These are phyloP conservation scores for Ptiloglossa arizonensis DNA, from an alignment of 1,140 invertebrate genomes.

Conservation along the genomic window DNA sequence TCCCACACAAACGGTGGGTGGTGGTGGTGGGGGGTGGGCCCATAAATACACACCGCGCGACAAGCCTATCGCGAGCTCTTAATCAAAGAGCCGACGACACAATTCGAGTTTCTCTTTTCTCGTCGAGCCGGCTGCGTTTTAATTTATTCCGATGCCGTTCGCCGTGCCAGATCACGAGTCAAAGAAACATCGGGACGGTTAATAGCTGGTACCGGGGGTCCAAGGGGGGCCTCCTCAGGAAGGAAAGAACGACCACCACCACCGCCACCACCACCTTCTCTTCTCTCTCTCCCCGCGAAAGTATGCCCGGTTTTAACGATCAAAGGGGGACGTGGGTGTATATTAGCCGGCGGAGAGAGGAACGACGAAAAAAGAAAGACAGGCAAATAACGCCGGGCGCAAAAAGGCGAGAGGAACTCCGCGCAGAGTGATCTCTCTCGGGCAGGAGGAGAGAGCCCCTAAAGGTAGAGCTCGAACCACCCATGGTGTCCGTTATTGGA, in stretches of 20 bases:
- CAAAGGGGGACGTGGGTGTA: slow-evolving; percentile 68
- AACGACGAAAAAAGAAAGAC: slow-evolving; percentile 51
- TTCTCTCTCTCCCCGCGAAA: slow-evolving; percentile 41
- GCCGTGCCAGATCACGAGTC: slow-evolving; percentile 55
- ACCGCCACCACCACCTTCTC: no score
- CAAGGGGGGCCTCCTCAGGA: slow-evolving; percentile 26
- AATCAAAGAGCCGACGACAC: slow-evolving; percentile 22
- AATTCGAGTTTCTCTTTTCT: slow-evolving; percentile 11
- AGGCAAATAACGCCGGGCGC: slow-evolving; percentile 72
- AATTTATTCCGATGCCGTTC: slow-evolving; percentile 58
- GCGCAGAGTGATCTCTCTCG: slow-evolving; percentile 62
- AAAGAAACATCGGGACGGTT: slow-evolving; percentile 60
- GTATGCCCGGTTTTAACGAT: slow-evolving; percentile 67
- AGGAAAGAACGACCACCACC: slow-evolving; percentile 49
- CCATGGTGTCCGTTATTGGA: slow-evolving; percentile 80
- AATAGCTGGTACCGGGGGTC: slow-evolving; percentile 54
- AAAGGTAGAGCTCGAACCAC: slow-evolving; percentile 73
- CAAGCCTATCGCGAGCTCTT: slow-evolving; percentile 9
- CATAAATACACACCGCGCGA: slow-evolving; percentile 1
- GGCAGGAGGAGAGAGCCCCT: slow-evolving; percentile 51
- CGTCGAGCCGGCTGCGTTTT: slow-evolving; percentile 42
- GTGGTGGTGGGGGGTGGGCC: no score
- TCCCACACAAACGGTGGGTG: not conserved
- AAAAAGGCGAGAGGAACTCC: slow-evolving; percentile 63
- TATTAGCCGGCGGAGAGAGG: slow-evolving; percentile 54